A percentile compares a stretch with the other conserved stretches of the same genome.
These are phyloP conservation scores for Campoplex nolae DNA, from an alignment of 2,888 invertebrate species.

Conservation along the genomic window DNA sequence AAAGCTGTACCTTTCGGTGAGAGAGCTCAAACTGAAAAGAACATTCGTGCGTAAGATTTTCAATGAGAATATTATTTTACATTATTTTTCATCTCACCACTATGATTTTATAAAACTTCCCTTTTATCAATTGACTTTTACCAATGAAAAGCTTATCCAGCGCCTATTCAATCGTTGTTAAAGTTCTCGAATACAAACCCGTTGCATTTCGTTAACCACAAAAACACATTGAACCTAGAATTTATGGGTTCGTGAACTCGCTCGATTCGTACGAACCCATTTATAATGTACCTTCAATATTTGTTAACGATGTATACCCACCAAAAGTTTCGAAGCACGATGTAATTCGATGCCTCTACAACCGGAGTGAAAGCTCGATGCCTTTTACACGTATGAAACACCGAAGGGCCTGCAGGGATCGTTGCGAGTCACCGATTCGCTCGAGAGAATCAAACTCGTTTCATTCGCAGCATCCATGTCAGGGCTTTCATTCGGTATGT, in stretches of 20 bases:
- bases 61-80: not conserved
- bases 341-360: conserved; percentile 11
- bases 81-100: not conserved
- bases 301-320: conserved; percentile 15
- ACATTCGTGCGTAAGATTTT: not conserved
- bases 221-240: not conserved
- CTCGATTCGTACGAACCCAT: not conserved
- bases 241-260: not conserved
- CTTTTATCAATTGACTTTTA: not conserved
- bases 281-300: conserved; percentile 2
- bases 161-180: not conserved
- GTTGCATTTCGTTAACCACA: not conserved
- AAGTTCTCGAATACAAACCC: not conserved
- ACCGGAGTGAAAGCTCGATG: conserved; percentile 18
- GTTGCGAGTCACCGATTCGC: conserved; percentile 6
- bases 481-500: conserved; percentile 24
- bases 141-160: not conserved
- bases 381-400: not conserved
- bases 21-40: not conserved
- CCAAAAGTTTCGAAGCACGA: not conserved
- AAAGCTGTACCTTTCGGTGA: not conserved
- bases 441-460: conserved; percentile 6
- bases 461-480: conserved; percentile 5
- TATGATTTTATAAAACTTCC: not conserved
- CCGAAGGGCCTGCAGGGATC: not conserved